Percentiles rank a stretch among this genome's conserved stretches.
These are phyloP conservation scores for Aspidoscelis tigris DNA, from an alignment of 2,113 vertebrate genomes.

Conservation along the genomic window DNA sequence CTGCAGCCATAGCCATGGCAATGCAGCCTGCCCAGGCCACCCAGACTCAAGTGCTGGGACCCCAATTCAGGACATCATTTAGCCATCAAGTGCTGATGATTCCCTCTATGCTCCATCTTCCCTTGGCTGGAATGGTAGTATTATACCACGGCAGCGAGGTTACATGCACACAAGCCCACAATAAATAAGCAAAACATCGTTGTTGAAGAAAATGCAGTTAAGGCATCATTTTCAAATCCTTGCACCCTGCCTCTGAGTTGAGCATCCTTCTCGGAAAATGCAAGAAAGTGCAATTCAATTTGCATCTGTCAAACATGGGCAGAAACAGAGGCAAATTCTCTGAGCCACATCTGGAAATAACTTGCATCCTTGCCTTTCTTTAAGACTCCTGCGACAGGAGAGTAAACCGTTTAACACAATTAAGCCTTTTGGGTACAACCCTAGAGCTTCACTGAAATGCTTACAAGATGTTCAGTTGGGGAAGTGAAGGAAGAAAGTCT, in stretches of 20 bases:
- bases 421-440: not conserved
- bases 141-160: too few species aligned
- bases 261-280: constrained; percentile 32
- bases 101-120: too few species aligned
- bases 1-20: too few species aligned
- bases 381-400: constrained; percentile 5
- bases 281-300: constrained; percentile 53
- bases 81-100: too few species aligned
- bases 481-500: not conserved
- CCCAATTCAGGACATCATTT: too few species aligned
- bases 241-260: constrained; percentile 5
- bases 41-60: too few species aligned
- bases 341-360: not conserved
- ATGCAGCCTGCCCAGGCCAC: too few species aligned
- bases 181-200: not conserved
- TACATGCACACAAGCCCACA: too few species aligned
- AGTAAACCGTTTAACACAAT: not conserved
- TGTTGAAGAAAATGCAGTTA: constrained; percentile 6
- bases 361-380: not conserved
- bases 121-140: too few species aligned
- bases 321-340: constrained; percentile 1
- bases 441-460: not conserved
- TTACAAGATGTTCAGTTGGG: not conserved
- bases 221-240: constrained; percentile 41
- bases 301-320: not conserved